phyloP scores from a whole-genome alignment of 2,797 vertebrate genomes.

The Rhodeus uyekii region DNA sequence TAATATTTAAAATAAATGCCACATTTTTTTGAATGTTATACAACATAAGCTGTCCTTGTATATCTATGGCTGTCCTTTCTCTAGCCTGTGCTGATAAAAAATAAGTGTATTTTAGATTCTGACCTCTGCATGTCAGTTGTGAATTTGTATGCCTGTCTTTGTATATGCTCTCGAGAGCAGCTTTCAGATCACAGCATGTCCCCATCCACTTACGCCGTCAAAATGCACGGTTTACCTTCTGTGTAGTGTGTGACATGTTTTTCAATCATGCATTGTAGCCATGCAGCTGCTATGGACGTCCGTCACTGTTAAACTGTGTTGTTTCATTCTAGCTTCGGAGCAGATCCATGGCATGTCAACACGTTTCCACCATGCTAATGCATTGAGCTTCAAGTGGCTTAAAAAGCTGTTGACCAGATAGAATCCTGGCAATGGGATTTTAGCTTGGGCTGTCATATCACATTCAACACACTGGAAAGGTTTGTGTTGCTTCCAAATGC shows the following conservation, averaged over 20 bases:
- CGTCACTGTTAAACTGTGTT: constrained; percentile 42
- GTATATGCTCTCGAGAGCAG: constrained; percentile 44
- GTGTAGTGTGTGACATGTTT: constrained; percentile 57
- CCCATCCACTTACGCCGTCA: constrained; percentile 48
- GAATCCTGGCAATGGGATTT: constrained; percentile 47
- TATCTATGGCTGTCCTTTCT: neutral
- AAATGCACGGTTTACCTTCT: constrained; percentile 54
- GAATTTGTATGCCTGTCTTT: constrained; percentile 42
- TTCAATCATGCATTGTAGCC: constrained; percentile 57
- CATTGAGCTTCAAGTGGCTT: constrained; percentile 38
- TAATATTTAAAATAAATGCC: neutral
- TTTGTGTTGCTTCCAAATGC: constrained; percentile 49
- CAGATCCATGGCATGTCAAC: constrained; percentile 57
- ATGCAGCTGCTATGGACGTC: constrained; percentile 20
- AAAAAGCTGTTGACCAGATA: constrained; percentile 57
- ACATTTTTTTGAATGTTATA: neutral
- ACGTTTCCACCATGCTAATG: constrained; percentile 56
- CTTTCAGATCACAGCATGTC: constrained; percentile 50
- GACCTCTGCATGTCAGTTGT: constrained; percentile 44
- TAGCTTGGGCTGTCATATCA: constrained; percentile 55
- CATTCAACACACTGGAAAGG: constrained; percentile 46
- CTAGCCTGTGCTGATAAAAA: neutral
- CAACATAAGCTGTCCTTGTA: neutral
- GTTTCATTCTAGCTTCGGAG: constrained; percentile 56
- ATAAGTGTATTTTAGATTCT: constrained; percentile 7